Evolutionary conservation across 2,113 vertebrate genomes (phyloP), one percentile per base, ranked within the genome.

Genomic region (Cettia cetti): DNA sequence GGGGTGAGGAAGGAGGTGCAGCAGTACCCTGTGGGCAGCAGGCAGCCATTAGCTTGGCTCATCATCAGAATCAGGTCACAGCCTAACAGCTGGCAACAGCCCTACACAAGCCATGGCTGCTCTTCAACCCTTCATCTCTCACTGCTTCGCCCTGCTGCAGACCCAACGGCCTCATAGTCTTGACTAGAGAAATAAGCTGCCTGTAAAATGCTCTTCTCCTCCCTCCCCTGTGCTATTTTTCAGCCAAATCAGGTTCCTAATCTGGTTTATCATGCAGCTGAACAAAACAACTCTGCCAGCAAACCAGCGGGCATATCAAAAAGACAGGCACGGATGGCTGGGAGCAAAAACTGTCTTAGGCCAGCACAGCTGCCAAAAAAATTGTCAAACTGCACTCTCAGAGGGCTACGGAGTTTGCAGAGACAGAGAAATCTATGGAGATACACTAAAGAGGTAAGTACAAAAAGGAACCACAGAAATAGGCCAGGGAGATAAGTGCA

Each of bases 311-410:
- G 37, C 35, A 50, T 72, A 93, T 70, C 88, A 88, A 90, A 96
- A 68, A 72, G 71, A 90, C n/a, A 88, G 85, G 50, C 65, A n/a
- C 0, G 13, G 77, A 80, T 30, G 49, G 49, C 69, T 85, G 69
- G 40, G 86, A 94, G 93, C 74, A 79, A 69, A 90, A 80, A 69
- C 54, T 74, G 75, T 69, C 76, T 81, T 83, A 89, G 80, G 33
- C 54, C 71, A 93, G 80, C 70, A 76, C 37, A 93, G 78, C 95
- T 90, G 84, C 87, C 93, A 95, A 93, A 95, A 94, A 84, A 83
- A 86, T 68, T 77, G 79, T 92, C 79, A 81, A 44, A 70, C 71
- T 66, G 60, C 50, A 27, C 60, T 83, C 79, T 90, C 52, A 39
- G 44, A 90, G 64, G 82, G 71, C 54, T 74, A 83, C n/a, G 83